Conservation (phyloP, 2,888 invertebrate species). For the Thyatira batis region DNA sequence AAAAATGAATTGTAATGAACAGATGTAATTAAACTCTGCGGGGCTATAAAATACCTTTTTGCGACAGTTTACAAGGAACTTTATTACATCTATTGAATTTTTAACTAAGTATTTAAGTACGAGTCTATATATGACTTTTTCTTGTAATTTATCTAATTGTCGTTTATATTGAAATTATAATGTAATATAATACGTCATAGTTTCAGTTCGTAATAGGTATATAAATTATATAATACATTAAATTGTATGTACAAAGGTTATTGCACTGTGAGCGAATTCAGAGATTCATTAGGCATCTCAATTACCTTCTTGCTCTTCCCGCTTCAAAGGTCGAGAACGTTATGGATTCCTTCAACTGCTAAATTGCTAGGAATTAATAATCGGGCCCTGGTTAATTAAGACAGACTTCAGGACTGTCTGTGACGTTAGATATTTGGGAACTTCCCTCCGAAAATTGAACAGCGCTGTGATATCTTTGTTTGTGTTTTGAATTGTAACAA, state of each 20-base stretch:
- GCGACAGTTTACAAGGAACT: not conserved
- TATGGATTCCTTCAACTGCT: conserved; percentile 37
- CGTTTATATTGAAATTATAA: too few species aligned
- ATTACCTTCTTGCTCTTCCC: conserved; percentile 13
- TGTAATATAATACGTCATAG: too few species aligned
- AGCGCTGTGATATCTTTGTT: conserved; percentile 29
- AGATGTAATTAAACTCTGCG: not conserved
- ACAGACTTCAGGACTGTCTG: conserved; percentile 41
- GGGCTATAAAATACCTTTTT: not conserved
- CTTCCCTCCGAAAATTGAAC: conserved; percentile 23
- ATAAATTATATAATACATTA: not conserved
- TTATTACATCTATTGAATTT: not conserved
- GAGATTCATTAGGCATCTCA: not conserved
- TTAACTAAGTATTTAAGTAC: too few species aligned
- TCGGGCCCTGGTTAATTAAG: conserved; percentile 56
- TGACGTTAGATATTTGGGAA: conserved; percentile 34
- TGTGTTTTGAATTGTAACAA: conserved; percentile 30
- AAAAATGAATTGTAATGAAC: conserved; percentile 1
- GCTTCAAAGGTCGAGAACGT: conserved; percentile 31
- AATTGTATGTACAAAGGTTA: not conserved
- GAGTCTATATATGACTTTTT: too few species aligned
- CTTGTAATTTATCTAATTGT: too few species aligned
- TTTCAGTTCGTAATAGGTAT: too few species aligned
- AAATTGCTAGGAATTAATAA: conserved; percentile 60
- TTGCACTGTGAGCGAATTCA: not conserved